These are phyloP conservation scores for Gymnodraco acuticeps DNA, from an alignment of 2,797 vertebrate species.

Conservation along the genomic window DNA sequence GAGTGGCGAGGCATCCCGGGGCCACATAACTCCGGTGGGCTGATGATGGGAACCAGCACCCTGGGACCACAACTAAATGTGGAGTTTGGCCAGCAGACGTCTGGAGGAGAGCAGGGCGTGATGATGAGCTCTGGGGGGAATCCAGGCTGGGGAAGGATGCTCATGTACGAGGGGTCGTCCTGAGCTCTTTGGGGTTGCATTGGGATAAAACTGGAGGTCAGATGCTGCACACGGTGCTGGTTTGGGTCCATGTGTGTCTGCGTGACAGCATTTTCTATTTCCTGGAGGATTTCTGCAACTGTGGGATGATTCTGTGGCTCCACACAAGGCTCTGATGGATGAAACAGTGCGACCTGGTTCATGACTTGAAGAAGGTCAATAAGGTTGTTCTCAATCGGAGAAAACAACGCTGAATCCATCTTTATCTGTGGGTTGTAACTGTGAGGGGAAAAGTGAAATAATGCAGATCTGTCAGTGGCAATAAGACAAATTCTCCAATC, in stretches of 20 bases:
- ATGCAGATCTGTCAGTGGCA: neutral
- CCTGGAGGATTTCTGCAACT: neutral
- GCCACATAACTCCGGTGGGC: neutral
- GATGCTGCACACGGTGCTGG: neutral
- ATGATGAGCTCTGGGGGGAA: neutral
- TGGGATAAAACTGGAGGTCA: neutral
- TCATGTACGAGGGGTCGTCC: no score
- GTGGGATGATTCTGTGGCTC: accelerated
- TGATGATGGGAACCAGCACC: neutral
- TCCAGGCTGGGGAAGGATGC: neutral
- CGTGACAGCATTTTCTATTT: accelerated
- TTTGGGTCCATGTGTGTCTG: neutral
- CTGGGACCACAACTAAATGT: accelerated
- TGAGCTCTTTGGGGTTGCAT: neutral
- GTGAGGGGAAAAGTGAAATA: neutral
- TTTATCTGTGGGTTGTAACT: neutral
- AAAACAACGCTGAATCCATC: conserved; percentile 5
- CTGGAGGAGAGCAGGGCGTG: neutral
- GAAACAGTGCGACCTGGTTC: neutral
- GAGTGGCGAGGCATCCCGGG: accelerated
- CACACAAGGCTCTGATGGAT: neutral
- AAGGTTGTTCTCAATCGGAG: neutral
- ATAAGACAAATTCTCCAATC: neutral
- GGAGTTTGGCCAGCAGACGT: neutral
- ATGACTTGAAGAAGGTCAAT: neutral